phyloP scores from a whole-genome alignment of 2,888 invertebrate genomes.

The Mongoloraphidia duomilia region DNA sequence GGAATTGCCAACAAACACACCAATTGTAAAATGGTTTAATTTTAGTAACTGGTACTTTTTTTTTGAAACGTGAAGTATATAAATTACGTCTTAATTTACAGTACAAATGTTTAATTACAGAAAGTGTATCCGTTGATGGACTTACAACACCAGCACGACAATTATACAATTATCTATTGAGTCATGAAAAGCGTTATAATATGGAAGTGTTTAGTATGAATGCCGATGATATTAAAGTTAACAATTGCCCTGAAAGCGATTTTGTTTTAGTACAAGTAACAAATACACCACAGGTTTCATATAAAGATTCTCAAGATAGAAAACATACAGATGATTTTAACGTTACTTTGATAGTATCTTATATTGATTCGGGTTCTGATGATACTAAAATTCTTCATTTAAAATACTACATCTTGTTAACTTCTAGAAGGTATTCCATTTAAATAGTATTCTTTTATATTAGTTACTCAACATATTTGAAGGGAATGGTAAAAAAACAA shows the following conservation, averaged over 20 bases:
- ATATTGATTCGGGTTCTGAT: conserved; percentile 24
- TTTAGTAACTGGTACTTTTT: too few species aligned
- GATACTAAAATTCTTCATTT: conserved; percentile 25
- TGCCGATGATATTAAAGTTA: conserved; percentile 24
- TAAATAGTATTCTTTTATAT: neutral
- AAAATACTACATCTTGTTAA: conserved; percentile 45
- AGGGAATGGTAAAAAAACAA: too few species aligned
- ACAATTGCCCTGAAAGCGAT: conserved; percentile 31
- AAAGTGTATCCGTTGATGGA: conserved; percentile 39
- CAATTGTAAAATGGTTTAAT: too few species aligned
- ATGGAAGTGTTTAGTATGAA: conserved; percentile 53
- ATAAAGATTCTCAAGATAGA: conserved; percentile 42
- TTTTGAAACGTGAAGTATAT: too few species aligned
- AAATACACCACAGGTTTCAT: conserved; percentile 39
- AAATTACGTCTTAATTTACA: too few species aligned
- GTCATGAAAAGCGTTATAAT: conserved; percentile 48
- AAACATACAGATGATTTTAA: conserved; percentile 51
- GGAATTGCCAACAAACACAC: too few species aligned
- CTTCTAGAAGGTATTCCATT: conserved; percentile 33
- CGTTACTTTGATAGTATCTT: conserved; percentile 49
- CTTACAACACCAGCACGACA: conserved; percentile 46
- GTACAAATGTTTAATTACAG: conserved; percentile 24
- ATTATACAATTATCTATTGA: conserved; percentile 53
- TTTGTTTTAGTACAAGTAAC: conserved; percentile 47
- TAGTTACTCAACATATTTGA: too few species aligned